A percentile compares a stretch with the other conserved stretches of the same genome.
Conservation (phyloP, 2,113 vertebrate species). For the Periophthalmodon schlosseri region DNA sequence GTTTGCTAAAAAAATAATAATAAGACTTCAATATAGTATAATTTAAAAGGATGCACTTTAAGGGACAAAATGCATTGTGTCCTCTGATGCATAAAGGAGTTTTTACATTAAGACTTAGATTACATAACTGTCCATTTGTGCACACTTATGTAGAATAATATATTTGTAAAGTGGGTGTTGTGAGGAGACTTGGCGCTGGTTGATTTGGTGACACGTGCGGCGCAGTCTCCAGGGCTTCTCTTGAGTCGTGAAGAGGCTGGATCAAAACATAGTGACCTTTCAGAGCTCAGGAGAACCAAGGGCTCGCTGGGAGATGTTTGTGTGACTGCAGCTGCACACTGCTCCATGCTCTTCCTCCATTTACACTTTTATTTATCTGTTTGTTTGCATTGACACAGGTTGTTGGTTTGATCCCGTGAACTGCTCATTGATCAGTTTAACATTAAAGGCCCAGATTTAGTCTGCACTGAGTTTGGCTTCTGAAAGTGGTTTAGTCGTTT, state of each 20-base stretch:
- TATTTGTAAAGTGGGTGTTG: constrained; percentile 25
- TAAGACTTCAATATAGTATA: too few species aligned
- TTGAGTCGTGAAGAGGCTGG: constrained; percentile 42
- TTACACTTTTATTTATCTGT: background rate
- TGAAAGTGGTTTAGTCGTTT: too few species aligned
- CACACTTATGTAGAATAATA: constrained; percentile 7
- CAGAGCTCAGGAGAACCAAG: constrained; percentile 47
- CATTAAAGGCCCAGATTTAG: too few species aligned
- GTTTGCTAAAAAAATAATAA: too few species aligned
- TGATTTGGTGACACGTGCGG: constrained; percentile 4
- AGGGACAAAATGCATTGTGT: background rate
- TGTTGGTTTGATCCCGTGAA: too few species aligned
- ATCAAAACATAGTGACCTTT: constrained; percentile 71
- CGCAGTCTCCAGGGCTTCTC: constrained; percentile 58
- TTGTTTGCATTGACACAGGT: too few species aligned
- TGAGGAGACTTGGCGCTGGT: background rate
- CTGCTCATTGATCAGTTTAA: too few species aligned
- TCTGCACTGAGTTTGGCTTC: too few species aligned
- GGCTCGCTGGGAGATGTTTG: background rate
- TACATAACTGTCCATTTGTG: background rate
- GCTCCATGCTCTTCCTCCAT: background rate
- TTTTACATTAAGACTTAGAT: constrained; percentile 19
- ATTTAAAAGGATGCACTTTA: too few species aligned
- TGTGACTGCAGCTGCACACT: background rate
- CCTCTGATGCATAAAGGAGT: background rate